Conservation (phyloP, 2,113 vertebrate species). For the Tursiops truncatus region DNA sequence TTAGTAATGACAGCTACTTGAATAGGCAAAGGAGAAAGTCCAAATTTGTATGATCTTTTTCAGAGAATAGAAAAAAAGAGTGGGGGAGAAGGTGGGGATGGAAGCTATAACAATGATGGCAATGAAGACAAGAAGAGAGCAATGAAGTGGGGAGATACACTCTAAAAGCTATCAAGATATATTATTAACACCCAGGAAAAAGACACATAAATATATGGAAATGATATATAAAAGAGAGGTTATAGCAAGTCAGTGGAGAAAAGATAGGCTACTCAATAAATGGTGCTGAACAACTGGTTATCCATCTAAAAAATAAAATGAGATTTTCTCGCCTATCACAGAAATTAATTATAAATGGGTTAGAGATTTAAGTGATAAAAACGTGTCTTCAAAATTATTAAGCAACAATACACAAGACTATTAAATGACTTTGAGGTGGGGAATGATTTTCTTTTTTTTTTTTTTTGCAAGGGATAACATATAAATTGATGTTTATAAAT, state of each 20-base stretch:
- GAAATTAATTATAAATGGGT: neutral
- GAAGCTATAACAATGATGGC: neutral
- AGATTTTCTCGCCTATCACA: neutral
- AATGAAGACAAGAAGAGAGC: neutral
- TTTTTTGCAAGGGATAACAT: neutral
- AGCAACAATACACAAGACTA: neutral
- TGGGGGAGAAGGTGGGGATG: neutral
- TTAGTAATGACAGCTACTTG: neutral
- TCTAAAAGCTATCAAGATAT: neutral
- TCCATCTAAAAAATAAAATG: neutral
- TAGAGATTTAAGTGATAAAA: neutral
- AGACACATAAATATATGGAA: neutral
- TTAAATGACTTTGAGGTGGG: neutral
- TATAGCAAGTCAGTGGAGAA: neutral
- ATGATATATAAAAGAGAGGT: neutral
- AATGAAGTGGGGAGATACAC: neutral
- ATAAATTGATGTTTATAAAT: constrained; percentile 32
- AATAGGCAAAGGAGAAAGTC: neutral
- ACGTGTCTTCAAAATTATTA: neutral
- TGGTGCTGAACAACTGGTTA: neutral
- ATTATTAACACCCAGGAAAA: neutral
- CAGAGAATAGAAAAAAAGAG: neutral
- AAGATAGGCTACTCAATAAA: neutral
- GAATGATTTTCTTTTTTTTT: neutral
- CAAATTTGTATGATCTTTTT: neutral